These are phyloP conservation scores for Chromis chromis DNA, from an alignment of 2,797 vertebrate genomes.

Conservation along the genomic window DNA sequence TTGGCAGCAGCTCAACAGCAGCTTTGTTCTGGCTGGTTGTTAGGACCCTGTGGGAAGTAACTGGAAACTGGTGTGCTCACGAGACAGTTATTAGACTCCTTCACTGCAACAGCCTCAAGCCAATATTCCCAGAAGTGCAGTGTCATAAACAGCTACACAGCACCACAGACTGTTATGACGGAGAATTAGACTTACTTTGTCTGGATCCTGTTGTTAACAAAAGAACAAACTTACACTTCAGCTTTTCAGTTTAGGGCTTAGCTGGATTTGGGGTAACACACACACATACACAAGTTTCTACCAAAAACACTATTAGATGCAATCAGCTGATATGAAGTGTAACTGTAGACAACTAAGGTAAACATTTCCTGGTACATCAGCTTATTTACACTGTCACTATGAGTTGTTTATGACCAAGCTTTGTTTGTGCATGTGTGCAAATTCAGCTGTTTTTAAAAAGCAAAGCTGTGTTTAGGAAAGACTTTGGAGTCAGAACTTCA, in stretches of 20 bases:
- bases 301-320: background rate
- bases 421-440: constrained; percentile 1
- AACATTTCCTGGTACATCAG: background rate
- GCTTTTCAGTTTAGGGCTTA: background rate
- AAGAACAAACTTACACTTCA: constrained; percentile 2
- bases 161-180: constrained; percentile 1
- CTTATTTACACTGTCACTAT: background rate
- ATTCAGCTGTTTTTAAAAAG: constrained; percentile 14
- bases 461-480: background rate
- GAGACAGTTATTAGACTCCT: constrained; percentile 32
- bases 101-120: background rate
- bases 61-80: constrained; percentile 46
- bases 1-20: constrained; percentile 33
- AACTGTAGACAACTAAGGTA: background rate
- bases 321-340: background rate
- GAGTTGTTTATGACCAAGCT: background rate
- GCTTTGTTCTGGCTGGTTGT: constrained; percentile 43
- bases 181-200: background rate
- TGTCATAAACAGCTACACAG: constrained; percentile 17
- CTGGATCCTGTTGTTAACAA: background rate
- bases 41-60: constrained; percentile 25
- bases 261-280: background rate
- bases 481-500: background rate
- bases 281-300: background rate
- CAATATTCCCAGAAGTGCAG: constrained; percentile 20